Evolutionary conservation across 2,113 vertebrate genomes (phyloP).

Genomic region (Notothenia coriiceps): DNA sequence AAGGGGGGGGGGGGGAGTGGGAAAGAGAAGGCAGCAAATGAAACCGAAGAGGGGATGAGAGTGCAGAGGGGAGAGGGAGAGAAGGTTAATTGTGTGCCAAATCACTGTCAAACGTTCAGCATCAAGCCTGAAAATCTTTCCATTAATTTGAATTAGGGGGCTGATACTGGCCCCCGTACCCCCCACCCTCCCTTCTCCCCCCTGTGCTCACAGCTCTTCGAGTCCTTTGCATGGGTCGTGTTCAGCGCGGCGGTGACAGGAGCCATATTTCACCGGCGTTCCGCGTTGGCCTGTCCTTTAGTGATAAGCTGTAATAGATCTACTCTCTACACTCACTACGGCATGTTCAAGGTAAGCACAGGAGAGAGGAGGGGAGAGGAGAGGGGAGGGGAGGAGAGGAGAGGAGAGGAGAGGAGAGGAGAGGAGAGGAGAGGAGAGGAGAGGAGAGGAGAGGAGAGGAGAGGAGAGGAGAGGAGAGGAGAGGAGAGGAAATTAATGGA

Average conservation of each 20-base stretch:
- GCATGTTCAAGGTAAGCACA: slow-evolving; percentile 85
- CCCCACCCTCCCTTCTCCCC: slow-evolving; percentile 7
- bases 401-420: slow-evolving; percentile 5
- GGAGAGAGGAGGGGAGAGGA: slow-evolving; percentile 21
- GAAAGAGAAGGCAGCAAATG: slow-evolving; percentile 18
- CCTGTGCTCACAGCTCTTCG: slow-evolving; percentile 46
- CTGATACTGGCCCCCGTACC: slow-evolving; percentile 55
- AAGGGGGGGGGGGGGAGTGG: slow-evolving; percentile 20
- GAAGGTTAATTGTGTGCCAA: slow-evolving; percentile 77
- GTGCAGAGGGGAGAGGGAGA: slow-evolving; percentile 46
- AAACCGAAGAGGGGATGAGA: slow-evolving; percentile 38
- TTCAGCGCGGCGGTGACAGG: slow-evolving; percentile 85
- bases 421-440: no score
- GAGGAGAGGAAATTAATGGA: no score
- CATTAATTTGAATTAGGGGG: slow-evolving; percentile 78
- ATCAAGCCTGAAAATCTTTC: slow-evolving; percentile 80
- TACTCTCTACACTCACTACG: slow-evolving; percentile 79
- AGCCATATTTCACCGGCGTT: slow-evolving; percentile 90
- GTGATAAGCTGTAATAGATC: slow-evolving; percentile 98
- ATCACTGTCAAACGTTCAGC: slow-evolving; percentile 64
- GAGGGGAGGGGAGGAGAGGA: slow-evolving; percentile 36
- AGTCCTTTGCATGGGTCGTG: slow-evolving; percentile 56
- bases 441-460: no score
- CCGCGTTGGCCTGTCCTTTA: slow-evolving; percentile 85
- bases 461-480: no score